Percentiles rank a stretch among this genome's conserved stretches.
Conservation (phyloP, 2,113 vertebrate species). For the Lepidiolamprologus cunningtoni region DNA sequence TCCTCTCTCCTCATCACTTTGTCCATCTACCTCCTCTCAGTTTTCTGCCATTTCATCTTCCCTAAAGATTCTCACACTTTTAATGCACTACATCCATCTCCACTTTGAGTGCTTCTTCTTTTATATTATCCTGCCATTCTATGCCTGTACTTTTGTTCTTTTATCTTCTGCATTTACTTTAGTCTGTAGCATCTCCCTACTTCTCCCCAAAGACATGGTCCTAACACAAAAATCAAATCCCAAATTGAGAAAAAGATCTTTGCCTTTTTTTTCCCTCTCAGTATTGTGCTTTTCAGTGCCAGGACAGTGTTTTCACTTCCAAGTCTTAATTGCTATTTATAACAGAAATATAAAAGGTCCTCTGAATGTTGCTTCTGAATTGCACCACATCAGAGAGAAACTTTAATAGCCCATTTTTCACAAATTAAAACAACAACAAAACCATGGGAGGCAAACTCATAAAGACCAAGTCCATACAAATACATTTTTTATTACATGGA, state of each 20-base stretch:
- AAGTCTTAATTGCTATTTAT: background rate
- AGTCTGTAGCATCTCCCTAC: background rate
- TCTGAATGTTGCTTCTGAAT: background rate
- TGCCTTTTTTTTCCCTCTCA: background rate
- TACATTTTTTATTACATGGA: background rate
- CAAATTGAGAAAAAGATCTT: background rate
- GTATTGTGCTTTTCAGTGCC: background rate
- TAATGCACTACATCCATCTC: slow-evolving; percentile 31
- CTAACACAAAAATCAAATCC: background rate
- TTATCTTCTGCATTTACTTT: background rate
- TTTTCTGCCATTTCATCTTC: background rate
- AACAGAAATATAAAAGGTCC: background rate
- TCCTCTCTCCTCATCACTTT: slow-evolving; percentile 10
- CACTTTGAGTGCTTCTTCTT: background rate
- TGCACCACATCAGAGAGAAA: background rate
- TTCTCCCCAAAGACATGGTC: background rate
- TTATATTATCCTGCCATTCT: slow-evolving; percentile 17
- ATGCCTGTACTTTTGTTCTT: background rate
- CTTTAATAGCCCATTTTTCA: background rate
- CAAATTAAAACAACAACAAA: background rate
- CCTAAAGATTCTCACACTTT: slow-evolving; percentile 9
- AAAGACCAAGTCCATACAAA: background rate
- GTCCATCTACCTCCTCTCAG: background rate
- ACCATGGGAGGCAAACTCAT: background rate
- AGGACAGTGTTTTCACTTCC: background rate